These are phyloP conservation scores for Anthopleura xanthogrammica DNA, from an alignment of 92 coral and sea anemone species.

Conservation along the genomic window DNA sequence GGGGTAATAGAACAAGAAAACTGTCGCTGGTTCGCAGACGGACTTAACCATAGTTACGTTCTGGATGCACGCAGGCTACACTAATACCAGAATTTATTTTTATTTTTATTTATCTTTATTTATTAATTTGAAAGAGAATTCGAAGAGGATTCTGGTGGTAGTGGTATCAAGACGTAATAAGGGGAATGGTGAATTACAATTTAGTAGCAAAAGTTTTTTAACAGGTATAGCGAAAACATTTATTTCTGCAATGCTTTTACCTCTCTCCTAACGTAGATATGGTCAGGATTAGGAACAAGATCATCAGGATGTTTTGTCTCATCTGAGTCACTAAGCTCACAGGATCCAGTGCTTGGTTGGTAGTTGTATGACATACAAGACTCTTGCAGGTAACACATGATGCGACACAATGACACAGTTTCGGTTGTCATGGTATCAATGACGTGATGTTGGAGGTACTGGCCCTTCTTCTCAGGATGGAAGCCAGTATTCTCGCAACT, in stretches of 20 bases:
- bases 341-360: background rate
- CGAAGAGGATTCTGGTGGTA: too few species aligned
- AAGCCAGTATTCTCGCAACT: background rate
- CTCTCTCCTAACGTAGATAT: background rate
- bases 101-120: too few species aligned
- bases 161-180: too few species aligned
- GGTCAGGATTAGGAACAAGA: background rate
- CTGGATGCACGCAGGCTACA: too few species aligned
- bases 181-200: too few species aligned
- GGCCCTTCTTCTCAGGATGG: background rate
- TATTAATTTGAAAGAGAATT: too few species aligned
- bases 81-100: too few species aligned
- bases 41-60: too few species aligned
- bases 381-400: background rate
- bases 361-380: background rate
- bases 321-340: background rate
- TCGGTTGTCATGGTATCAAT: background rate
- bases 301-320: background rate
- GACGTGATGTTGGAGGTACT: background rate
- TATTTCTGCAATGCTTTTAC: background rate
- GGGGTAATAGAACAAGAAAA: too few species aligned
- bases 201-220: too few species aligned
- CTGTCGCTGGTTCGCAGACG: too few species aligned
- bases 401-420: background rate
- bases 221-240: too few species aligned